Percentiles rank a stretch among this genome's conserved stretches.
Conservation (phyloP, 2,888 invertebrate species). For the Cheilosia vernalis region DNA sequence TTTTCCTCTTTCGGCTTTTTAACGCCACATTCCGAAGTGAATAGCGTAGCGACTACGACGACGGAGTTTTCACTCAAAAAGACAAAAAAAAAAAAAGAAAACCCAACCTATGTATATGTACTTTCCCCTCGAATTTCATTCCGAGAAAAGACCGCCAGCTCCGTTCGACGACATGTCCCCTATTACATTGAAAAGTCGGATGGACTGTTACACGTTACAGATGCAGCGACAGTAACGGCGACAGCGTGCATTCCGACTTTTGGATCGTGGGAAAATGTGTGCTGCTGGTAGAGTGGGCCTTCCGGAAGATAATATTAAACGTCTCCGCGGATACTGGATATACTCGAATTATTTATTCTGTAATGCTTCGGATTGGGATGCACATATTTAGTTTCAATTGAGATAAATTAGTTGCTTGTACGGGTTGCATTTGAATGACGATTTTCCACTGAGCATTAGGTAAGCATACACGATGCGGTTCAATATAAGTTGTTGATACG, state of each 20-base stretch:
- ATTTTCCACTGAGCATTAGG: neutral
- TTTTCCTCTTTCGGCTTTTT: conserved; percentile 31
- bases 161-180: conserved; percentile 23
- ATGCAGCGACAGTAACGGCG: neutral
- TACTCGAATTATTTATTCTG: neutral
- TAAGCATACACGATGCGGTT: no score
- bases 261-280: conserved; percentile 50
- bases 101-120: conserved; percentile 42
- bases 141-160: conserved; percentile 46
- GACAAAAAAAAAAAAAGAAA: conserved; percentile 30
- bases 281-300: neutral
- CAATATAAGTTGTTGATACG: no score
- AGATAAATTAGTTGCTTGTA: conserved; percentile 25
- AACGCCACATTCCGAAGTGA: conserved; percentile 30
- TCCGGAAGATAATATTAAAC: neutral
- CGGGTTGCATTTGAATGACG: conserved; percentile 11
- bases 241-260: conserved; percentile 29
- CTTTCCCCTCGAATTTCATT: conserved; percentile 58
- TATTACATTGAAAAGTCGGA: conserved; percentile 20
- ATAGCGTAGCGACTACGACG: neutral
- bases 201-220: neutral
- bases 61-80: conserved; percentile 38
- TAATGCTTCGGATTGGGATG: neutral
- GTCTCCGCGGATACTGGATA: no score
- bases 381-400: conserved; percentile 40